These are phyloP conservation scores for Drosophila novamexicana DNA, from an alignment of 1,140 invertebrate genomes.

Conservation along the genomic window DNA sequence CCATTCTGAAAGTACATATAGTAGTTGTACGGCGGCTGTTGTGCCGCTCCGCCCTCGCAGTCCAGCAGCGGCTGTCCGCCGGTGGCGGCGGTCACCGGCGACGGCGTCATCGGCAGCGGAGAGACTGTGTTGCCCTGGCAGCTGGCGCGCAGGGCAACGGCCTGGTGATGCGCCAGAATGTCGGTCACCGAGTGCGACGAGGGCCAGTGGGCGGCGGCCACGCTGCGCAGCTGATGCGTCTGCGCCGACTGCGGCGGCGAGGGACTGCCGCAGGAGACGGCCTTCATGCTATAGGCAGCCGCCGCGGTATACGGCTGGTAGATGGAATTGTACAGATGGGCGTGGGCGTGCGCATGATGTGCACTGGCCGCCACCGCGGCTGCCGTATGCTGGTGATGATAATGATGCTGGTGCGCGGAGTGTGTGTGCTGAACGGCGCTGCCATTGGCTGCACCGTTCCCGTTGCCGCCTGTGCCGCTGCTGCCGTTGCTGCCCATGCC, in stretches of 20 bases:
- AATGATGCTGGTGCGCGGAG: slow-evolving; percentile 64
- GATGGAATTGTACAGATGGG: slow-evolving; percentile 86
- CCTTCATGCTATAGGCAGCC: slow-evolving; percentile 83
- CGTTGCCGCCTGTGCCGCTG: slow-evolving; percentile 17
- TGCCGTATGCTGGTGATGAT: slow-evolving; percentile 83
- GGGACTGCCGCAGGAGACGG: slow-evolving; percentile 79
- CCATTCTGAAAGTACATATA: slow-evolving; percentile 88
- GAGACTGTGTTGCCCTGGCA: slow-evolving; percentile 76
- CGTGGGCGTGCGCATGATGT: slow-evolving; percentile 85
- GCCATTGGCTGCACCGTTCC: slow-evolving; percentile 6
- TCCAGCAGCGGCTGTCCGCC: slow-evolving; percentile 68
- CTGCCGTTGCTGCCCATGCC: slow-evolving; percentile 25
- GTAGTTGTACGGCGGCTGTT: slow-evolving; percentile 89
- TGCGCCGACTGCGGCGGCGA: slow-evolving; percentile 84
- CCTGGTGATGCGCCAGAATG: slow-evolving; percentile 86
- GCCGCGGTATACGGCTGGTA: slow-evolving; percentile 85
- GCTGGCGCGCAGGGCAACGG: slow-evolving; percentile 75
- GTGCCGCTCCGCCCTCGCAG: slow-evolving; percentile 76
- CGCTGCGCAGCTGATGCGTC: slow-evolving; percentile 78
- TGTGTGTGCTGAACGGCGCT: slow-evolving; percentile 38
- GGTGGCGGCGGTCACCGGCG: slow-evolving; percentile 61
- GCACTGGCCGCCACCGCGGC: slow-evolving; percentile 78
- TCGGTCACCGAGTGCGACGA: slow-evolving; percentile 90
- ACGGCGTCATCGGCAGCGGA: slow-evolving; percentile 74
- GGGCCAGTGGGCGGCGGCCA: slow-evolving; percentile 84